Conservation (phyloP, 2,888 invertebrate genomes). For the Sicus ferrugineus region DNA sequence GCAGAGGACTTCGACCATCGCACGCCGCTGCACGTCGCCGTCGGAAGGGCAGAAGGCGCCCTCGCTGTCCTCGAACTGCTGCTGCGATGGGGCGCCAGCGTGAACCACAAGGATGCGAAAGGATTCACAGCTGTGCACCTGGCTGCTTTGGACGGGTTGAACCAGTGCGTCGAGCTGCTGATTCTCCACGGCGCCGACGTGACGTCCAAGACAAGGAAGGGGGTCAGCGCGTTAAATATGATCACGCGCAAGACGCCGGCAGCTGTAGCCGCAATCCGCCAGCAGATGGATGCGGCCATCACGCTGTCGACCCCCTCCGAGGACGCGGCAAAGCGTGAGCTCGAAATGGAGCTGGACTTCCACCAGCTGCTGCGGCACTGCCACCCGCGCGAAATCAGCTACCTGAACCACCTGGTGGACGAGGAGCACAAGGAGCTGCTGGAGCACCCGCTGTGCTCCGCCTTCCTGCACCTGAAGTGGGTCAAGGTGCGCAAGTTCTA, state of each 20-base stretch:
- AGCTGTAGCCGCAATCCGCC: slow-evolving; percentile 81
- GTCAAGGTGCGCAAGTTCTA: slow-evolving; percentile 89
- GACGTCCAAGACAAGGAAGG: slow-evolving; percentile 85
- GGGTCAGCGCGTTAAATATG: slow-evolving; percentile 84
- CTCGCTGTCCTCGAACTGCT: slow-evolving; percentile 82
- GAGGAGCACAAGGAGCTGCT: slow-evolving; percentile 89
- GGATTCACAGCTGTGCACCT: slow-evolving; percentile 87
- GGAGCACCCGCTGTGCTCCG: slow-evolving; percentile 86
- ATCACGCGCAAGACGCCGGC: slow-evolving; percentile 87
- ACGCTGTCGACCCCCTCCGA: slow-evolving; percentile 76
- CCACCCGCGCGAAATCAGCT: slow-evolving; percentile 84
- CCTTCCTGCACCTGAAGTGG: slow-evolving; percentile 89
- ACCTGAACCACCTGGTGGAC: slow-evolving; percentile 85
- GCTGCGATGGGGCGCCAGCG: slow-evolving; percentile 81
- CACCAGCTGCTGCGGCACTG: slow-evolving; percentile 83
- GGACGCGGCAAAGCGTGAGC: slow-evolving; percentile 79
- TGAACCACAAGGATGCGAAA: slow-evolving; percentile 84
- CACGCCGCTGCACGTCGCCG: slow-evolving; percentile 83
- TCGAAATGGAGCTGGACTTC: slow-evolving; percentile 83
- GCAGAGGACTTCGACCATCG: slow-evolving; percentile 81
- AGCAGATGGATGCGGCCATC: slow-evolving; percentile 82
- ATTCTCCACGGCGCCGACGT: slow-evolving; percentile 87
- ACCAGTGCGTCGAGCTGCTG: slow-evolving; percentile 83
- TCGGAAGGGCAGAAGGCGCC: slow-evolving; percentile 81
- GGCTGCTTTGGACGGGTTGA: slow-evolving; percentile 84